These are phyloP conservation scores for Eulemur rufifrons DNA, from an alignment of 2,113 vertebrate species.

Conservation along the genomic window DNA sequence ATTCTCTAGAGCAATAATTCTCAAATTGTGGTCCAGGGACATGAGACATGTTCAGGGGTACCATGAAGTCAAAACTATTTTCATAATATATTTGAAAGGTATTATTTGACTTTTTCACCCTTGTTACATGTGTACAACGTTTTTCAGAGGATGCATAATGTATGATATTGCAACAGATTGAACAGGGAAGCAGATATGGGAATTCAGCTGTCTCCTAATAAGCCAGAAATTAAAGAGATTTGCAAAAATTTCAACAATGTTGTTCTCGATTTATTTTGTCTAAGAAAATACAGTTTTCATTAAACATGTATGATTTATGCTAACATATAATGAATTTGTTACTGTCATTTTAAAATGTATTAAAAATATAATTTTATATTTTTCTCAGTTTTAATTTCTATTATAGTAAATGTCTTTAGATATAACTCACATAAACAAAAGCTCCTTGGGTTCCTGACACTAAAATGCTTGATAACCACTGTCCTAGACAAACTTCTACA, in stretches of 20 bases:
- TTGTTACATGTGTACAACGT: background rate
- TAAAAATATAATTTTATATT: background rate
- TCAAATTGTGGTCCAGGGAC: background rate
- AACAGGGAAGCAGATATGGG: background rate
- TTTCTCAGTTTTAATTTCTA: constrained; percentile 28
- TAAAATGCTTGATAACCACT: background rate
- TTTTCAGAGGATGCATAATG: background rate
- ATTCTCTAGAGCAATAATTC: background rate
- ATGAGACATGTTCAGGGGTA: background rate
- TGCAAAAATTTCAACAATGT: background rate
- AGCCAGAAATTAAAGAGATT: background rate
- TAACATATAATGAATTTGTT: background rate
- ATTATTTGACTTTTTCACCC: background rate
- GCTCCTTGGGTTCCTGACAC: background rate
- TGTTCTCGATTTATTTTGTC: background rate
- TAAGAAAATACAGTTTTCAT: background rate
- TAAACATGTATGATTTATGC: constrained; percentile 18
- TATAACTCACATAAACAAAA: constrained; percentile 5
- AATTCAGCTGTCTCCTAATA: background rate
- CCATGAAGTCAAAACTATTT: background rate
- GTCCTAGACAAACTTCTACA: background rate
- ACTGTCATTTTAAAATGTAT: background rate
- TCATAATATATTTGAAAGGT: background rate
- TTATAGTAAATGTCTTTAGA: background rate
- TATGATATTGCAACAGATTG: background rate